Percentiles rank a stretch among this genome's conserved stretches.
Evolutionary conservation across 2,888 invertebrate genomes (phyloP).

Genomic region (Saturnia japonica): DNA sequence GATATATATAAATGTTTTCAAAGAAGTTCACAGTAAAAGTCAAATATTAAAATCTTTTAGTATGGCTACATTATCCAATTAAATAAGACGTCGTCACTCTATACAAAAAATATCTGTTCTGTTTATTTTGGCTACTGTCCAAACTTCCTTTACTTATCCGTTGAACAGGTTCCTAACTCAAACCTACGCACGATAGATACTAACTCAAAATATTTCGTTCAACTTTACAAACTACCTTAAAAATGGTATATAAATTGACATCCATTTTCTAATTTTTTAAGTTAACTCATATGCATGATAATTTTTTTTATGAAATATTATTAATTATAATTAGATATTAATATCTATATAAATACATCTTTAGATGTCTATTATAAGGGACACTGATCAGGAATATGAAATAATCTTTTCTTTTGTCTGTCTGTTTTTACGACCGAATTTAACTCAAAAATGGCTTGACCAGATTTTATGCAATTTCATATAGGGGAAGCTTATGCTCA

Average conservation of each 20-base stretch:
- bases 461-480: too few relatives aligned
- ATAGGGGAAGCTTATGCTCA: too few relatives aligned
- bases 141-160: slow-evolving; percentile 22
- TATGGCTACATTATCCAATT: slow-evolving; percentile 13
- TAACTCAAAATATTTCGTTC: neutral
- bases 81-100: slow-evolving; percentile 7
- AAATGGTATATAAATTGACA: neutral
- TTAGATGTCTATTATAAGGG: too few relatives aligned
- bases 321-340: neutral
- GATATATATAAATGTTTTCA: neutral
- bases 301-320: neutral
- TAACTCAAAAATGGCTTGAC: too few relatives aligned
- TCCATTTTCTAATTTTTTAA: neutral
- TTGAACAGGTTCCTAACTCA: slow-evolving; percentile 21
- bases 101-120: slow-evolving; percentile 19
- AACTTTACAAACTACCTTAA: neutral
- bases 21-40: neutral
- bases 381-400: too few relatives aligned
- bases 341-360: too few relatives aligned
- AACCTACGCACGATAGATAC: neutral
- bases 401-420: too few relatives aligned
- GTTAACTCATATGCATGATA: too few relatives aligned
- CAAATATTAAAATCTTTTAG: slow-evolving; percentile 3
- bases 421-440: too few relatives aligned
- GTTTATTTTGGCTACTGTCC: slow-evolving; percentile 21